Base-by-base conservation (phyloP, 2,888 invertebrate species). In the Dichetophora obliterata region DNA sequence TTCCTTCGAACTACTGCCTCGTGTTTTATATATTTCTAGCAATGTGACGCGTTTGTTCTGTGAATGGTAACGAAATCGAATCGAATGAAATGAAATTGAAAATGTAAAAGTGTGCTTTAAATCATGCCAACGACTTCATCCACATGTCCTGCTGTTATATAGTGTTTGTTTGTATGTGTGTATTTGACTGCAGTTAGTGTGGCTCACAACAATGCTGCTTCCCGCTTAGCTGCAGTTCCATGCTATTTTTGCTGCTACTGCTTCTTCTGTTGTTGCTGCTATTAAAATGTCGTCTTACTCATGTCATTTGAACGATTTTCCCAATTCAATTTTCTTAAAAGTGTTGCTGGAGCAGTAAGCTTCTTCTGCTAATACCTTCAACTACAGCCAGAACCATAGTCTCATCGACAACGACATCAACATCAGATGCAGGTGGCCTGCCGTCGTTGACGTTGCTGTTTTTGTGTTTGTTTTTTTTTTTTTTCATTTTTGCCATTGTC, bases 301-400 rank as follows among this genome's bases (percentile, higher is more conserved):
- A 65, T 52, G 50, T 59, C 76, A 66, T 75, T 75, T 75, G 73
- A 68, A 77, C 72, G 75, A 76, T 84, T 85, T 86, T 83, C 84
- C 82, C 85, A 86, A 87, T 86, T 86, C 87, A 86, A 86, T 86
- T 86, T 85, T 82, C 84, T 83, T 87, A 85, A 87, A 85, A 86
- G 85, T 84, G 82, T 84, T 85, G 81, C 80, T 81, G 80, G 43
- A 65, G 43, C 69, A 24, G 24, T 19, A n/a, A 54, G 54, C 54
- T 43, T 43, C 31, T 31, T 2, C 63, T 31, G 54, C 19, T 54
- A 54, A 54, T 54, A 54, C 54, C 54, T 54, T 19, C 54, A 8
- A 43, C 11, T 43, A 43, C 16, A 31, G 63, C 63, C 8, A n/a
- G 34, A n/a, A 19, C 34, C 5, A 19, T 14, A 27, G 63, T 34